These are phyloP conservation scores for Sigmodon hispidus DNA, from an alignment of 2,113 vertebrate species.

Conservation along the genomic window DNA sequence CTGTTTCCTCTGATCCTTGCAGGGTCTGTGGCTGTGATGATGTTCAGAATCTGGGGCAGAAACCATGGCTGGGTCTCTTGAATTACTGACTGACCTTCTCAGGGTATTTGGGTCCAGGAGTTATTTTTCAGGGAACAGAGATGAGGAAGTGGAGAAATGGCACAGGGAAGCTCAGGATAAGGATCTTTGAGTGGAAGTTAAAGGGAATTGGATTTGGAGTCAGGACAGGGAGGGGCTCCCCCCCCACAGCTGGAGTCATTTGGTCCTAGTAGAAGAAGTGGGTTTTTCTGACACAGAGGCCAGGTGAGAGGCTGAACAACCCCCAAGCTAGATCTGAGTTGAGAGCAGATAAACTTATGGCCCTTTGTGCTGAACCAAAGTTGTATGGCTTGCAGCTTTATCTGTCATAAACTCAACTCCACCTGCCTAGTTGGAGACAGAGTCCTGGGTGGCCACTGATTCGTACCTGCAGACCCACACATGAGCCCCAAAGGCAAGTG, in stretches of 20 bases:
- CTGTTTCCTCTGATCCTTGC: slow-evolving; percentile 72
- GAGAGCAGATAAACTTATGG: neutral
- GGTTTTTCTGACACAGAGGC: neutral
- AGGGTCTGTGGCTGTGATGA: slow-evolving; percentile 60
- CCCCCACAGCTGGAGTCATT: neutral
- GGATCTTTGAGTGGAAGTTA: slow-evolving; percentile 36
- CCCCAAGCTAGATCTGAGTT: neutral
- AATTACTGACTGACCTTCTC: neutral
- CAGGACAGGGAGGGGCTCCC: neutral
- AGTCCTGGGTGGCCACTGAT: neutral
- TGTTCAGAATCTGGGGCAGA: slow-evolving; percentile 74
- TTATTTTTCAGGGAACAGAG: neutral
- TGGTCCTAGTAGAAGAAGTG: neutral
- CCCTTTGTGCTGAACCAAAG: neutral
- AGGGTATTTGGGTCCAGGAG: neutral
- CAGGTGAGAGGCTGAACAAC: neutral
- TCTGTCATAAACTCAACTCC: neutral
- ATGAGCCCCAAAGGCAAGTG: neutral
- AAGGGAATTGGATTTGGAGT: neutral
- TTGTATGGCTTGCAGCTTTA: neutral
- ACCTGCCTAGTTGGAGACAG: slow-evolving; percentile 17
- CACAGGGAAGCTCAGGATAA: neutral
- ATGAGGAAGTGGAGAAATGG: slow-evolving; percentile 17
- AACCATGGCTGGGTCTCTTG: neutral
- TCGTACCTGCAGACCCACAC: neutral